Percentiles rank a stretch among this genome's conserved stretches.
phyloP scores from a whole-genome alignment of 2,888 invertebrate genomes.

The Orthonychiurus folsomi region DNA sequence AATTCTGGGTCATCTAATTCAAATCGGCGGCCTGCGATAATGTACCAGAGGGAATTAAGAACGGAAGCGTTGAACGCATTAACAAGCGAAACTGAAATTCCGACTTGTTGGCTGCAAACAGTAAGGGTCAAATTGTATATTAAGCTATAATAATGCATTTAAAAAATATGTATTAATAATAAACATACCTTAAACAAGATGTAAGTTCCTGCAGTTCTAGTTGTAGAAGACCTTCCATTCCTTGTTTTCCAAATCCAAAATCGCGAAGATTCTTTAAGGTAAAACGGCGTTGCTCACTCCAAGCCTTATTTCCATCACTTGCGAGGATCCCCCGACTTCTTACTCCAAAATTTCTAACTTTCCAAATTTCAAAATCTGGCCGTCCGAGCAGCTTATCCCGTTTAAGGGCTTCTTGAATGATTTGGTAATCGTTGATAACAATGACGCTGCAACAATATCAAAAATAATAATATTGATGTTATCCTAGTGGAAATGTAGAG shows the following conservation, averaged over 20 bases:
- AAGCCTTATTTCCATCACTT: conserved; percentile 21
- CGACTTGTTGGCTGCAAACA: conserved; percentile 33
- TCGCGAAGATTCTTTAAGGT: conserved; percentile 29
- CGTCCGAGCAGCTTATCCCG: conserved; percentile 30
- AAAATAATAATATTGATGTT: too few relatives aligned
- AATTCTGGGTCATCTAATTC: conserved; percentile 36
- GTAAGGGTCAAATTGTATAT: too few relatives aligned
- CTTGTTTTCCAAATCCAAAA: conserved; percentile 36
- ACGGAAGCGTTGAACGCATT: conserved; percentile 38
- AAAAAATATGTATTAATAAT: too few relatives aligned
- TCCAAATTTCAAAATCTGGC: conserved; percentile 37
- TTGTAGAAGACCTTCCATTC: conserved; percentile 32
- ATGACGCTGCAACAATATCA: conserved; percentile 32
- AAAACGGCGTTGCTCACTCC: conserved; percentile 37
- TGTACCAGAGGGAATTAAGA: conserved; percentile 38
- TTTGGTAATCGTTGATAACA: conserved; percentile 38
- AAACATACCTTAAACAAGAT: conserved; percentile 30
- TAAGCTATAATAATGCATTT: too few relatives aligned
- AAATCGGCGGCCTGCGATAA: conserved; percentile 35
- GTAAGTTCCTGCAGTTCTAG: conserved; percentile 35
- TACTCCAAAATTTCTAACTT: conserved; percentile 38
- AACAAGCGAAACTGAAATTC: conserved; percentile 31
- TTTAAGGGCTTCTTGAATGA: conserved; percentile 33
- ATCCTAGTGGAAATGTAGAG: too few relatives aligned
- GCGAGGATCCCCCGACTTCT: conserved; percentile 35